phyloP scores from a whole-genome alignment of 2,888 invertebrate species.

The Phalera bucephala region DNA sequence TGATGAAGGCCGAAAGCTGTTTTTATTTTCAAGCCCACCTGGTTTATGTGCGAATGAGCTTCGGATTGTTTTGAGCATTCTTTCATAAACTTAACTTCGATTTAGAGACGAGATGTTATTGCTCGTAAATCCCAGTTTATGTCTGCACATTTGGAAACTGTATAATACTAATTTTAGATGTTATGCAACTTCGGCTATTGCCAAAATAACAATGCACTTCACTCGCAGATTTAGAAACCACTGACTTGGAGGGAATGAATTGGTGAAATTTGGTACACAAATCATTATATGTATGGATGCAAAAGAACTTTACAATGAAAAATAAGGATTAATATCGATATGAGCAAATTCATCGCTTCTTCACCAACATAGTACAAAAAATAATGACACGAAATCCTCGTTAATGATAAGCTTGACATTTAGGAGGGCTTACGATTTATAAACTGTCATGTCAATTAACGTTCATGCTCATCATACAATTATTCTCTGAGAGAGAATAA shows the following conservation, averaged over 20 bases:
- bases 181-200: constrained; percentile 42
- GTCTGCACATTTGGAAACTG: constrained; percentile 61
- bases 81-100: constrained; percentile 69
- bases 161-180: constrained; percentile 60
- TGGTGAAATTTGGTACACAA: constrained; percentile 1
- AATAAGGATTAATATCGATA: no score
- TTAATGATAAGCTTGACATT: constrained; percentile 31
- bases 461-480: constrained; percentile 43
- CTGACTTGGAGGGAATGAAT: no score
- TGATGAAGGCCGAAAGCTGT: constrained; percentile 56
- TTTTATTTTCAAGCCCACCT: constrained; percentile 68
- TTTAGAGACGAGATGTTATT: constrained; percentile 57
- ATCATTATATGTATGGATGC: no score
- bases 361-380: no score
- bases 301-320: no score
- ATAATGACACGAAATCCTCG: constrained; percentile 19
- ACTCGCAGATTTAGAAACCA: no score
- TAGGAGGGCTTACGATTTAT: constrained; percentile 44
- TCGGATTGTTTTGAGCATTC: constrained; percentile 65
- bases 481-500: no score
- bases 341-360: no score
- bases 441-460: constrained; percentile 46
- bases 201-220: constrained; percentile 1
- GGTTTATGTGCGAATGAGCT: constrained; percentile 61
- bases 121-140: constrained; percentile 69